Base-by-base conservation (phyloP, 2,888 invertebrate species). In the Noctua janthina region DNA sequence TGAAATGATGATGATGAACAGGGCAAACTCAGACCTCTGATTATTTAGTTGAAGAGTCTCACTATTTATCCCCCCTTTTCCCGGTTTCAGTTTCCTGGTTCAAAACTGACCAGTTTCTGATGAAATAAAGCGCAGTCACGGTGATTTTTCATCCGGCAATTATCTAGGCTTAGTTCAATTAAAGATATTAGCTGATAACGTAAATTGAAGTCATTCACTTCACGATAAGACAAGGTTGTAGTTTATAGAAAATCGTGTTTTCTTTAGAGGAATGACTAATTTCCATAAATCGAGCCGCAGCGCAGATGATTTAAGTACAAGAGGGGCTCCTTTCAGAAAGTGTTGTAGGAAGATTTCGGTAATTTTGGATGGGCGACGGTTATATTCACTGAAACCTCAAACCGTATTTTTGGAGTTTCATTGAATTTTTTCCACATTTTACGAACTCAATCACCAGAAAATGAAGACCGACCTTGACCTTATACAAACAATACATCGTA, bases 191-290 rank as follows among this genome's bases (percentile, higher is more conserved):
- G 29, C 29, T 29, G 64, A 70, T 70, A 79, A 54, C 51, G 35
- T 35, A 10, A 54, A 13, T 76, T 35, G 54, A 79, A 79, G 67
- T 64, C 79, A 69, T 35, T 64, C 43, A 43, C 51, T 78, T 78
- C n/a, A 39, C 56, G 67, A 78, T 78, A 67, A 78, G n/a, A 78
- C 5, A 74, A 39, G 20, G 39, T 51, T 39, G 23, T 39, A 39
- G 10, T 64, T 51, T 15, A 51, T 13, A 23, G 17, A 11, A 29
- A 51, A 43, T 76, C 20, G 39, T 6, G 29, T 17, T 54, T 35
- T 43, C 3, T 77, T 54, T 39, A 43, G 62, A 20, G 62, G 0
- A 6, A 6, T 13, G 43, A 35, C 7, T 23, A 39, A 76, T 35
- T 76, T 74, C 35, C 4, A 29, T 29, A 29, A 29, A 29, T 29